Percentiles rank a stretch among this genome's conserved stretches.
These are phyloP conservation scores for Bradypodion ventrale DNA, from an alignment of 2,797 vertebrate species.

Conservation along the genomic window DNA sequence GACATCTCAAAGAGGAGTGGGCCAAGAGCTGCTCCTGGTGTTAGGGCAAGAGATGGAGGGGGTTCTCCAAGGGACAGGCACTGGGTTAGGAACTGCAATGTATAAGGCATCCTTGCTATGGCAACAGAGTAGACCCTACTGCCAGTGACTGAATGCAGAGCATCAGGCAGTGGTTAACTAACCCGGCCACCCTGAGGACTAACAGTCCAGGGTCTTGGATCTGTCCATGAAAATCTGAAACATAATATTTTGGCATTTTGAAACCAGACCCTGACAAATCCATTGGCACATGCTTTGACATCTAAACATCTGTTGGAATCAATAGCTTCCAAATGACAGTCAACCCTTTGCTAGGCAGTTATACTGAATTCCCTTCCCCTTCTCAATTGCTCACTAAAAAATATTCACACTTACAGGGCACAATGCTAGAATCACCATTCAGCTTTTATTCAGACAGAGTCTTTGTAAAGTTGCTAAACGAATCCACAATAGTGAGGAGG, in stretches of 20 bases:
- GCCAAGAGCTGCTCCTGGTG: not conserved
- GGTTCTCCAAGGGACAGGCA: no score
- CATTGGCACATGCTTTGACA: not conserved
- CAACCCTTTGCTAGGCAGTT: fast-evolving
- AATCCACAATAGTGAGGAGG: not conserved
- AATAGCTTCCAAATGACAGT: not conserved
- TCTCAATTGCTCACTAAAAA: constrained; percentile 19
- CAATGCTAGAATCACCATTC: not conserved
- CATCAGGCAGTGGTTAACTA: no score
- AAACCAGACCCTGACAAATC: not conserved
- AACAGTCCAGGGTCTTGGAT: no score
- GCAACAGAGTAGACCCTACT: no score
- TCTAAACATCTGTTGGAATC: not conserved
- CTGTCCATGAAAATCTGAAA: not conserved
- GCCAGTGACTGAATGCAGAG: no score
- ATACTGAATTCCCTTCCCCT: not conserved
- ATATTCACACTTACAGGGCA: not conserved
- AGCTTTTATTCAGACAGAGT: not conserved
- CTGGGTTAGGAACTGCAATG: no score
- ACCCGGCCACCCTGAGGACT: no score
- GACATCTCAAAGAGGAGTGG: not conserved
- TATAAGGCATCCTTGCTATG: no score
- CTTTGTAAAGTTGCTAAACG: not conserved
- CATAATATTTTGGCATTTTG: not conserved
- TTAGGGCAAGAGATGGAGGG: fast-evolving